Percentiles rank a stretch among this genome's conserved stretches.
Evolutionary conservation across 2,113 vertebrate species (phyloP).

Genomic region (Hypanus sabinus): DNA sequence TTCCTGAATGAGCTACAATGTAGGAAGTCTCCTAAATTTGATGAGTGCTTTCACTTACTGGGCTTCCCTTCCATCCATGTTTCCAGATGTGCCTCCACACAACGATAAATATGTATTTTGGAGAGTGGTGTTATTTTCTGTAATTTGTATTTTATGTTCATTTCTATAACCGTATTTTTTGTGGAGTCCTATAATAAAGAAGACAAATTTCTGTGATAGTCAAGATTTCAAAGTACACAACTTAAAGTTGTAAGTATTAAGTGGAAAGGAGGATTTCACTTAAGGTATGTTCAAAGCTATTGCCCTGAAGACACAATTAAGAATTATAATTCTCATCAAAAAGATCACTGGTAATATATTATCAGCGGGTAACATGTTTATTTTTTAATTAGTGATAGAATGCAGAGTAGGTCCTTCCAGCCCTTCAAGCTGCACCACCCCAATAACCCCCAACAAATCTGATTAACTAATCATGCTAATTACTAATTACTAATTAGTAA

Average conservation of each 20-base stretch:
- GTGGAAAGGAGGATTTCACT: neutral
- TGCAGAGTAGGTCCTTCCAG: too few relatives aligned
- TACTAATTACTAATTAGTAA: too few relatives aligned
- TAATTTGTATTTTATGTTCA: neutral
- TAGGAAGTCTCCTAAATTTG: neutral
- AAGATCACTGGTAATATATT: neutral
- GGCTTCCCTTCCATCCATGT: neutral
- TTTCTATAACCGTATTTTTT: neutral
- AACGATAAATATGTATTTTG: neutral
- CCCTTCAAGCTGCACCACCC: too few relatives aligned
- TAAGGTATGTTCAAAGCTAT: neutral
- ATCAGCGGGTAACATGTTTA: neutral
- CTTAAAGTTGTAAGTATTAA: neutral
- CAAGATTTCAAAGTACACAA: neutral
- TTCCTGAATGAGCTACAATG: neutral
- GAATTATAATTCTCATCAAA: conserved; percentile 13
- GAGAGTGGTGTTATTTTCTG: neutral
- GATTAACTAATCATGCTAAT: too few relatives aligned
- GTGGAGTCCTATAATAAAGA: neutral
- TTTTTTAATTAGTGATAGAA: too few relatives aligned
- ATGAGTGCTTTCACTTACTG: neutral
- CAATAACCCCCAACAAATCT: too few relatives aligned
- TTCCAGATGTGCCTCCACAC: neutral
- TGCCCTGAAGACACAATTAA: conserved; percentile 20
- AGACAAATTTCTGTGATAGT: neutral